phyloP scores from a whole-genome alignment of 1,140 invertebrate genomes.

The Rhagoletis pomonella region DNA sequence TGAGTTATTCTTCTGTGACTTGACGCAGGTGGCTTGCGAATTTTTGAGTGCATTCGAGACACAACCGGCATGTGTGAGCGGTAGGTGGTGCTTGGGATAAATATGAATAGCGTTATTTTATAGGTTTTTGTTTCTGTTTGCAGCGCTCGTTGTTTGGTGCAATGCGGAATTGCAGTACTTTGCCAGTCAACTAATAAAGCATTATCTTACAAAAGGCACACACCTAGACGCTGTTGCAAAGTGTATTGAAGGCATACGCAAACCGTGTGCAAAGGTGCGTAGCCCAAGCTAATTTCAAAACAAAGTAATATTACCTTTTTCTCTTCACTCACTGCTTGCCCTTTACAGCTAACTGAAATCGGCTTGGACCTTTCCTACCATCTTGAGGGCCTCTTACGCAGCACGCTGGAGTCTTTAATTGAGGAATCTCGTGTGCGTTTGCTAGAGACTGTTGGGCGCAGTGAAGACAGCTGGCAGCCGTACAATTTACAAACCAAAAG shows the following conservation, averaged over 20 bases:
- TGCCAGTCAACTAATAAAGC: conserved; percentile 87
- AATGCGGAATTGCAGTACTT: conserved; percentile 89
- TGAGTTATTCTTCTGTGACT: conserved; percentile 72
- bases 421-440: conserved; percentile 74
- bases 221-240: conserved; percentile 88
- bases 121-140: conserved; percentile 57
- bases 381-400: conserved; percentile 85
- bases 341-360: conserved; percentile 76
- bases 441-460: conserved; percentile 81
- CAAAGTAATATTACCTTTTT: background rate
- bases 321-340: background rate
- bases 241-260: conserved; percentile 86
- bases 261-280: conserved; percentile 83
- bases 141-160: conserved; percentile 93
- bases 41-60: conserved; percentile 70
- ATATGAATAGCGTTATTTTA: background rate
- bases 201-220: conserved; percentile 94
- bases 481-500: conserved; percentile 80
- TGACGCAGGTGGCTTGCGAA: conserved; percentile 72
- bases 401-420: conserved; percentile 77
- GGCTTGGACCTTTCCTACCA: conserved; percentile 84
- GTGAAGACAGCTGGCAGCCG: conserved; percentile 85
- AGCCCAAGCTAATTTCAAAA: conserved; percentile 18
- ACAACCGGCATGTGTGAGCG: conserved; percentile 70
- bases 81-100: conserved; percentile 57